Conservation (phyloP, 1,140 invertebrate genomes). For the Anoplophora glabripennis region DNA sequence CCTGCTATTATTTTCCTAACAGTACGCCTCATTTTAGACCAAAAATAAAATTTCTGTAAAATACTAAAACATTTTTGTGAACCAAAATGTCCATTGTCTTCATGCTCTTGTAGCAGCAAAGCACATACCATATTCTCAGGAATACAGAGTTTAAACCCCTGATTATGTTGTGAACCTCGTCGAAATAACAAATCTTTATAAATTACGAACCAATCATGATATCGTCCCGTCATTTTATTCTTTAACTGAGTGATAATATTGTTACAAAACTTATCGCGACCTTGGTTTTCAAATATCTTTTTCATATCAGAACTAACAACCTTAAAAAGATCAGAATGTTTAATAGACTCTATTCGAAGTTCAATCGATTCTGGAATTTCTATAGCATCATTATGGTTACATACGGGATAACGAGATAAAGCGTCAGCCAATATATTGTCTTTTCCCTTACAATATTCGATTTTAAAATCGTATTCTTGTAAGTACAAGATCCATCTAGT, state of each 20-base stretch:
- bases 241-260: background rate
- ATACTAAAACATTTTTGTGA: background rate
- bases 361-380: background rate
- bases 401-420: background rate
- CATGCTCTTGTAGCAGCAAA: background rate
- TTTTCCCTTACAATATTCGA: background rate
- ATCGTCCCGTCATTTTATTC: background rate
- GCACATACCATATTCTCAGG: too few relatives aligned
- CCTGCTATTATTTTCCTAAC: background rate
- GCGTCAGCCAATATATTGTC: background rate
- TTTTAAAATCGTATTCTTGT: background rate
- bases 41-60: background rate
- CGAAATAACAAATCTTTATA: too few relatives aligned
- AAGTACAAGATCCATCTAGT: background rate
- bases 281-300: background rate
- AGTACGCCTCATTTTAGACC: slow-evolving; percentile 7
- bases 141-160: too few relatives aligned
- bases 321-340: background rate
- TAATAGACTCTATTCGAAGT: background rate
- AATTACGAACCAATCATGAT: background rate
- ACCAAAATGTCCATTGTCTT: slow-evolving; percentile 6
- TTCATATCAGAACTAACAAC: background rate
- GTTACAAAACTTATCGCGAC: background rate
- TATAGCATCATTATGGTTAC: too few relatives aligned
- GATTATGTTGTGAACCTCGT: too few relatives aligned